Evolutionary conservation across 2,113 vertebrate genomes (phyloP), one percentile per base, ranked within the genome.

Genomic region (Myrmecophaga tridactyla): DNA sequence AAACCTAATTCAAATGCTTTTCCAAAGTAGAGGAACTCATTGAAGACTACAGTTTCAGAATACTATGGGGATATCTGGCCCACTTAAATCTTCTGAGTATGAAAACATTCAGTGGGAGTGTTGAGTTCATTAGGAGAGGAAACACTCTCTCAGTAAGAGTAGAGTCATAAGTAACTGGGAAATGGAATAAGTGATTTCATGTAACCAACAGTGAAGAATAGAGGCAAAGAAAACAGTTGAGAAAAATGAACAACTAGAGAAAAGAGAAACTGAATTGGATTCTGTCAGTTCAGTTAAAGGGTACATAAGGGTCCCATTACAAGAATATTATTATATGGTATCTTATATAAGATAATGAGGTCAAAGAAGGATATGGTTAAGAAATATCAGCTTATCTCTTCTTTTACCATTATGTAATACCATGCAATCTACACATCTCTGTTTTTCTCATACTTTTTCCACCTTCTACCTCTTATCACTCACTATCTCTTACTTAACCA

Each of bases 1-100:
- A 89, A 95, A 72, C 17, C 63, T 86, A 90, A 83, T 89, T 87
- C 48, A 85, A 93, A 84, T 60, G 9, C 9, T 65, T 65, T 90
- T 80, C 75, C 60, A 92, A 95, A 76, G 48, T 56, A 90, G 0
- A 86, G 25, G 34, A 86, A 92, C 62, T 78, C 20, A 60, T 8
- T 93, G 6, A 82, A 96, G 7, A 70, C 29, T 56, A 76, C 0
- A 78, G 8, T 65, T 96, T 92, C 63, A 84, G 62, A 96, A 43
- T 25, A 87, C 63, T 63, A 25, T 43, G 56, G 5, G 56, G 48
- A 34, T 80, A 83, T 5, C 7, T 58, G 48, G 20, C 29, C 86
- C 69, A 92, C 56, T 96, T 93, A 58, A 53, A 4, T 58, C 29
- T 86, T 86, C 51, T 29, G 11, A 63, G 51, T 75, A 89, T 83